Base-by-base conservation (phyloP, 2,113 vertebrate genomes). In the Rhinolophus ferrumequinum region DNA sequence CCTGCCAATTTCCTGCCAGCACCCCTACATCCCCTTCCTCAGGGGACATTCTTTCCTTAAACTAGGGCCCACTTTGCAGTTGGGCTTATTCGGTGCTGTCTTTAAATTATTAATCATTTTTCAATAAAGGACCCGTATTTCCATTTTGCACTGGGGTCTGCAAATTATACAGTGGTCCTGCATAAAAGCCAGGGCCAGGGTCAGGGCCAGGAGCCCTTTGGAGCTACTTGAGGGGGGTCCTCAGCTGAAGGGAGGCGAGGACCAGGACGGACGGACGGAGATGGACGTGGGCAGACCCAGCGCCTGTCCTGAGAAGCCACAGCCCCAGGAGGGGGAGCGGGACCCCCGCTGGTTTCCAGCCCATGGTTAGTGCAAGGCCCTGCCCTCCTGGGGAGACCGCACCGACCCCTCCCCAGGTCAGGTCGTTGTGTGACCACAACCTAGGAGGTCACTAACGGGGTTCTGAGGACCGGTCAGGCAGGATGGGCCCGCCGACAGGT, bases 401-500 rank as follows among this genome's bases (percentile, higher is more conserved):
- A 0, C 0, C 0, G 0, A 19, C 15, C 47, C 33, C 81, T 56
- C 18, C 13, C 62, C 50, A 5, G 5, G 35, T 10, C 15, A n/a
- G n/a, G n/a, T n/a, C n/a, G n/a, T 66, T 6, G 16, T 15, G 5
- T 41, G 54, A 13, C 2, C 76, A 8, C 73, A 62, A 6, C 52
- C 52, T 15, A 8, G 50, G 1, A 2, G 16, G 41, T 12, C 4
- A 0, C 10, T 3, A 1, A 16, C 0, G 1, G 5, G 22, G 60
- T 16, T 30, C 67, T 11, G 19, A 54, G 69, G 24, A 44, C 9
- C 4, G 15, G 10, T 4, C 12, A 14, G 18, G 30, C 33, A 84
- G 47, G 35, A 4, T 0, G 8, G n/a, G 4, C 56, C 73, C 0
- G 3, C 1, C 0, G 1, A 33, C 0, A 0, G 21, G 5, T 24